Conservation (phyloP, 2,113 vertebrate genomes). For the Stercorarius parasiticus region DNA sequence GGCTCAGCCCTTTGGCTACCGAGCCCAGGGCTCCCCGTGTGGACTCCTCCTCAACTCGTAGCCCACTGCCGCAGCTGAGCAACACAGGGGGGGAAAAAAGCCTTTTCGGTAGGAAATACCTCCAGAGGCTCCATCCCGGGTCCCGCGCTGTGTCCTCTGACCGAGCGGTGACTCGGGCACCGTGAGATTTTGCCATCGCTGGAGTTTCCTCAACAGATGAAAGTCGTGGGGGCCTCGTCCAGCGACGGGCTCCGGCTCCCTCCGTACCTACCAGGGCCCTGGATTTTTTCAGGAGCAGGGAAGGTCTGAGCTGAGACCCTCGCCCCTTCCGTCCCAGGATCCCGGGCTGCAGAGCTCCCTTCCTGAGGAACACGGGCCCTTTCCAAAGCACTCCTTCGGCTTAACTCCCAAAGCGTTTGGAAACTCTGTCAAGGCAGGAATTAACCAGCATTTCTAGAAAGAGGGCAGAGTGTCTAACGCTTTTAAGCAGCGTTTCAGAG, state of each 20-base stretch:
- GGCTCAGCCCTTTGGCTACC: not conserved
- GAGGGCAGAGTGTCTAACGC: not conserved
- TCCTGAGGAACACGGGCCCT: not conserved
- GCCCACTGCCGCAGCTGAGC: not conserved
- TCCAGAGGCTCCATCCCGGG: not conserved
- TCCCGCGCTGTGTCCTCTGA: not conserved
- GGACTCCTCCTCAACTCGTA: not conserved
- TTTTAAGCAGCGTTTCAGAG: not conserved
- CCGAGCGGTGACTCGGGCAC: accelerated
- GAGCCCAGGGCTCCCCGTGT: not conserved
- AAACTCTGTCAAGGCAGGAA: not conserved
- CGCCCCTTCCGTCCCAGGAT: not conserved
- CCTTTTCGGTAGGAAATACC: not conserved
- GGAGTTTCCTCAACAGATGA: not conserved
- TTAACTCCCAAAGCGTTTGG: not conserved
- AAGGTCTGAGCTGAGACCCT: not conserved
- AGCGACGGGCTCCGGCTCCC: not conserved
- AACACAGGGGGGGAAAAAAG: not conserved
- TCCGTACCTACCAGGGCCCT: not conserved
- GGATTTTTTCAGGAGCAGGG: not conserved
- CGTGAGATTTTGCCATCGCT: not conserved
- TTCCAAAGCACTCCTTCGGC: not conserved
- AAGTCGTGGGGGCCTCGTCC: not conserved
- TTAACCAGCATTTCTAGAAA: constrained; percentile 28
- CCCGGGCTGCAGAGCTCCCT: not conserved